A percentile compares a stretch with the other conserved stretches of the same genome.
Conservation (phyloP, 2,888 invertebrate genomes). For the Sphaerolaimus hirsutus region DNA sequence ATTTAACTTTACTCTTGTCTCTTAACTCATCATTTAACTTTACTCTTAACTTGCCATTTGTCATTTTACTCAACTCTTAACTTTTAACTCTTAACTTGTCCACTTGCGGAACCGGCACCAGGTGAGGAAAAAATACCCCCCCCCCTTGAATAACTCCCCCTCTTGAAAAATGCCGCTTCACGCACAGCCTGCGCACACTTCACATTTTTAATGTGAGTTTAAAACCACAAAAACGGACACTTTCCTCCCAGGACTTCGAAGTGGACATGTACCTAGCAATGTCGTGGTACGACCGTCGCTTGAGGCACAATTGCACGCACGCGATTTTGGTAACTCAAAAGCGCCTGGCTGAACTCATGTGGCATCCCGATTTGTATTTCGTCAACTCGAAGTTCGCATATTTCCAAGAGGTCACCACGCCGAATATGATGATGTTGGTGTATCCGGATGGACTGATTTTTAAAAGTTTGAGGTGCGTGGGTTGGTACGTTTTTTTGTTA, state of each 20-base stretch:
- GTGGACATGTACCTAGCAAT: slow-evolving; percentile 24
- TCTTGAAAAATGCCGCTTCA: background rate
- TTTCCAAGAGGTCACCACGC: slow-evolving; percentile 14
- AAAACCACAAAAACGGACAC: background rate
- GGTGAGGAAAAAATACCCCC: too few relatives aligned
- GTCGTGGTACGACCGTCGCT: slow-evolving; percentile 21
- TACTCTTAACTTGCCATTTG: too few relatives aligned
- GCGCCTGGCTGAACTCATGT: slow-evolving; percentile 3
- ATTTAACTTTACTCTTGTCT: too few relatives aligned
- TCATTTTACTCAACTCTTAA: too few relatives aligned
- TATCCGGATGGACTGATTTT: slow-evolving; percentile 24
- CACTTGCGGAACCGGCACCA: too few relatives aligned
- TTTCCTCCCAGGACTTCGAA: slow-evolving; percentile 16
- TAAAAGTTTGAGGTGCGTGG: slow-evolving; percentile 17
- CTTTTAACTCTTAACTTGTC: too few relatives aligned
- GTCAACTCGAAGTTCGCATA: slow-evolving; percentile 24
- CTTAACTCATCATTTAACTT: too few relatives aligned
- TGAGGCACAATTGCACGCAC: slow-evolving; percentile 23
- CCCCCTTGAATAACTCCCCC: too few relatives aligned
- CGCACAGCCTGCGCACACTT: background rate
- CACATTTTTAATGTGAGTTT: background rate
- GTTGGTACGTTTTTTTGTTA: too few relatives aligned
- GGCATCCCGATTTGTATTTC: slow-evolving; percentile 17
- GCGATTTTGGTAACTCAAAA: slow-evolving; percentile 15
- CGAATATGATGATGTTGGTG: slow-evolving; percentile 13